These are phyloP conservation scores for Chelonia mydas DNA, from an alignment of 2,797 vertebrate genomes.

Conservation along the genomic window DNA sequence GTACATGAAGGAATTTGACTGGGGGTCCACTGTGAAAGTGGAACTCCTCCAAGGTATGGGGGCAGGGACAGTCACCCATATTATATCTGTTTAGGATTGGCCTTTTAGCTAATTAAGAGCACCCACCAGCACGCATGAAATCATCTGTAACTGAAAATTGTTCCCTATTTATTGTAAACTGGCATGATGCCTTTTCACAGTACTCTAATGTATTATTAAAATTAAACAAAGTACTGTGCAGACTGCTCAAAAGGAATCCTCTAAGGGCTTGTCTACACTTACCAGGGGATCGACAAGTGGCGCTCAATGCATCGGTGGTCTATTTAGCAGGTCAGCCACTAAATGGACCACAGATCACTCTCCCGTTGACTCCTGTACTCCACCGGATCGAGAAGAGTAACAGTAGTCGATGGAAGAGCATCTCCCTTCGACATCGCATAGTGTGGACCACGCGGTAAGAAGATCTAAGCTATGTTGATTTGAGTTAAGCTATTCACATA, in stretches of 20 bases:
- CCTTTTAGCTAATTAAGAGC: not conserved
- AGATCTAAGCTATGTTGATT: too few species aligned
- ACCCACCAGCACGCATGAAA: not conserved
- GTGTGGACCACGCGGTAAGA: too few species aligned
- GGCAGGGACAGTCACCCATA: not conserved
- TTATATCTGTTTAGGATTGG: not conserved
- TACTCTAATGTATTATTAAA: not conserved
- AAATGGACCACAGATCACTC: too few species aligned
- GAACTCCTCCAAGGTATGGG: fast-evolving
- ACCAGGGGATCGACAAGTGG: too few species aligned
- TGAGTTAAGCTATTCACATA: too few species aligned
- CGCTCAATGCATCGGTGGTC: too few species aligned
- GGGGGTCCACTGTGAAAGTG: not conserved
- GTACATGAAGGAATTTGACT: not conserved
- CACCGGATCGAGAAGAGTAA: too few species aligned
- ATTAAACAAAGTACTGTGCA: not conserved
- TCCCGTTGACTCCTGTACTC: too few species aligned
- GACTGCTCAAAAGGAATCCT: not conserved
- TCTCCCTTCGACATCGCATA: too few species aligned
- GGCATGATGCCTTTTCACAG: not conserved
- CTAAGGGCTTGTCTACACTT: not conserved
- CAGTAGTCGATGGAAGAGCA: too few species aligned
- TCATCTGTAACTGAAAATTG: not conserved
- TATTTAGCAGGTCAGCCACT: too few species aligned
- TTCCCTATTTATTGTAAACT: not conserved